Percentiles rank a stretch among this genome's conserved stretches.
Conservation (phyloP, 2,113 vertebrate species). For the Rhinopithecus roxellana region DNA sequence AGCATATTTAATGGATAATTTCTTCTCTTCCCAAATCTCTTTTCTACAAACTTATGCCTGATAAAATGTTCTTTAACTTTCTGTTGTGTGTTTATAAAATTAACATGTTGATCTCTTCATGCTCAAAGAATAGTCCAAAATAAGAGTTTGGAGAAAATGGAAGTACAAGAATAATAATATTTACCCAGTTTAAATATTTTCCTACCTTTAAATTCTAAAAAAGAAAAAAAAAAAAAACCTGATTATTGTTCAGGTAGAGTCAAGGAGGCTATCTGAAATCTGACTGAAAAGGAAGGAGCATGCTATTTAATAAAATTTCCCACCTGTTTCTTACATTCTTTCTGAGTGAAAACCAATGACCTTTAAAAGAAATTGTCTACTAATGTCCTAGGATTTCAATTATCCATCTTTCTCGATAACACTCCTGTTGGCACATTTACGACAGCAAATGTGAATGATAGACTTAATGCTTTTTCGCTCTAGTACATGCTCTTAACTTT, state of each 20-base stretch:
- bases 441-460: not conserved
- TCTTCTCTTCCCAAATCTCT: not conserved
- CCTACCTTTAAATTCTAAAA: not conserved
- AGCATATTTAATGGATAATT: constrained; percentile 1
- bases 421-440: not conserved
- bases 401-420: not conserved
- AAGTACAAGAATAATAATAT: not conserved
- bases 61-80: not conserved
- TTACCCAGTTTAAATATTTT: not conserved
- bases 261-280: not conserved
- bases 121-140: not conserved
- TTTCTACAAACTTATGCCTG: not conserved
- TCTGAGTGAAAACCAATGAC: not conserved
- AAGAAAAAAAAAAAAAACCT: not conserved
- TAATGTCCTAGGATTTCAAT: not conserved
- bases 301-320: not conserved
- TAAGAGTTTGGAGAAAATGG: not conserved
- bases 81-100: not conserved
- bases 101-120: not conserved
- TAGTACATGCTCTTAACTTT: not conserved
- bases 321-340: not conserved
- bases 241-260: not conserved
- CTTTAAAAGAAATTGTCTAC: not conserved
- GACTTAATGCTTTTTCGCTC: not conserved
- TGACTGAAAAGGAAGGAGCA: not conserved